phyloP scores from a whole-genome alignment of 2,113 vertebrate genomes.

The Tachycineta bicolor region DNA sequence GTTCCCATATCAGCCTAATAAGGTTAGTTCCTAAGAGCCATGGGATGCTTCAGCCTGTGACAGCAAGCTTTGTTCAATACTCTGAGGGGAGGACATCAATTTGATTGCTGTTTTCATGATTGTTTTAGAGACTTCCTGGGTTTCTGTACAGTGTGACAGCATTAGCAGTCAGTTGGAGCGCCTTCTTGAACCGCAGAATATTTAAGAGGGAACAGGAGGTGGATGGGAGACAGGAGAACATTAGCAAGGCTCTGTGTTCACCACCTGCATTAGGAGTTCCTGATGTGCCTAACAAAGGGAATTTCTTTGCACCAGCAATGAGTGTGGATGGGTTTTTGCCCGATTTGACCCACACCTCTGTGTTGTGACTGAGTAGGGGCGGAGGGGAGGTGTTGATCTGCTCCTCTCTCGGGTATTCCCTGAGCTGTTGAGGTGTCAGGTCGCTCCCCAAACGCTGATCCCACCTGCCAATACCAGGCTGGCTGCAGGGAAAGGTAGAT shows the following conservation, averaged over 20 bases:
- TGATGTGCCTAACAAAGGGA: not conserved
- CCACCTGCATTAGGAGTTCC: not conserved
- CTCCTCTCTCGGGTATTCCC: not conserved
- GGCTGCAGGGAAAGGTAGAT: slow-evolving; percentile 22
- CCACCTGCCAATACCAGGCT: not conserved
- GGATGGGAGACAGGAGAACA: not conserved
- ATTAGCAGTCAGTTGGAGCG: not conserved
- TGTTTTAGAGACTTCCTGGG: slow-evolving; percentile 24
- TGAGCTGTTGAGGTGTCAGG: not conserved
- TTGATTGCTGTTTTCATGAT: slow-evolving; percentile 22
- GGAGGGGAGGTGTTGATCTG: not conserved
- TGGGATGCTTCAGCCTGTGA: not conserved
- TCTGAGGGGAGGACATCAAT: not conserved
- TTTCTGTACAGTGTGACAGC: not conserved
- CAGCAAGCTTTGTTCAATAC: slow-evolving; percentile 3
- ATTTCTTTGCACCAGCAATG: not conserved
- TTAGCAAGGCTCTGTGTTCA: not conserved
- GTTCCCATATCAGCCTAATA: slow-evolving; percentile 78
- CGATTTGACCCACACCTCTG: not conserved
- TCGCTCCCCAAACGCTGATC: slow-evolving; percentile 31
- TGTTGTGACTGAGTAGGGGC: not conserved
- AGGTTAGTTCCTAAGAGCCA: slow-evolving; percentile 67
- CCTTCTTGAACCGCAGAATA: not conserved
- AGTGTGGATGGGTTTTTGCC: not conserved
- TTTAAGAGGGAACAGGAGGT: slow-evolving; percentile 10